Evolutionary conservation across 2,888 invertebrate species (phyloP).

Genomic region (Notodromas monacha): DNA sequence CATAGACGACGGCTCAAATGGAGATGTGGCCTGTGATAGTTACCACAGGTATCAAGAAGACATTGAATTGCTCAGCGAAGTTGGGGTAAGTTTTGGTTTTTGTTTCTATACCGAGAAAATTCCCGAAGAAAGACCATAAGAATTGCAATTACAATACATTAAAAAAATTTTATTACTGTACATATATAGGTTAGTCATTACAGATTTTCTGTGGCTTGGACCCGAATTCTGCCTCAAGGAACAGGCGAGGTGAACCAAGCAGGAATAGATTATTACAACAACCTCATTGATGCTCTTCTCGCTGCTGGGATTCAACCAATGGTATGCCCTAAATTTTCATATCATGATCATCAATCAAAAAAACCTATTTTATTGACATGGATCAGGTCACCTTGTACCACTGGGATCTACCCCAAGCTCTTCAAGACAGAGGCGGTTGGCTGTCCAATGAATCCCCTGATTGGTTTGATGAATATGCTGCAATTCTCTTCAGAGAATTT

Average conservation of each 20-base stretch:
- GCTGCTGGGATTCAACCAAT: constrained; percentile 15
- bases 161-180: too few relatives aligned
- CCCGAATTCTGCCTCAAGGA: constrained; percentile 16
- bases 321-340: too few relatives aligned
- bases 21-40: too few relatives aligned
- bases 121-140: too few relatives aligned
- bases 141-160: too few relatives aligned
- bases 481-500: constrained; percentile 14
- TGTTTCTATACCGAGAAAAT: too few relatives aligned
- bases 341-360: too few relatives aligned
- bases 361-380: too few relatives aligned
- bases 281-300: constrained; percentile 15
- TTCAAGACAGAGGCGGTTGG: constrained; percentile 20
- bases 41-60: too few relatives aligned
- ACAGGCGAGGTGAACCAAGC: constrained; percentile 10
- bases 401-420: constrained; percentile 22
- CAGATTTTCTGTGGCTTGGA: constrained; percentile 18
- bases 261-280: constrained; percentile 16
- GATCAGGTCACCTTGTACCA: constrained; percentile 21
- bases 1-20: too few relatives aligned
- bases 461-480: constrained; percentile 16
- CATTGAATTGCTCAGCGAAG: too few relatives aligned
- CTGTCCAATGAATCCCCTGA: constrained; percentile 13
- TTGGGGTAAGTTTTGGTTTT: too few relatives aligned
- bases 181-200: not conserved